These are phyloP conservation scores for Slavum lentiscoides DNA, from an alignment of 2,888 invertebrate species.

Conservation along the genomic window DNA sequence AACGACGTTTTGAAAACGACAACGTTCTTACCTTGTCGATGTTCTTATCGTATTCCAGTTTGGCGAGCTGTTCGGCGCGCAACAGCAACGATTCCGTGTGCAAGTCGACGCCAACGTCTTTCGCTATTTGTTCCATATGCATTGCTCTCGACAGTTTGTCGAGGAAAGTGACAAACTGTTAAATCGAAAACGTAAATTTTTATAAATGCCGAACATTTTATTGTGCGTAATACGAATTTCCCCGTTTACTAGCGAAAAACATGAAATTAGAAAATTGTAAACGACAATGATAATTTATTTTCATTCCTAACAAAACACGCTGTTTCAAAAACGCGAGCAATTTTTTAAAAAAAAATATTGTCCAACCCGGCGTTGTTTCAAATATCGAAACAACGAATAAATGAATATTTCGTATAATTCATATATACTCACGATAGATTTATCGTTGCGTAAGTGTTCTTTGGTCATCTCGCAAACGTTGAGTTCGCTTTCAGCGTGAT, in stretches of 20 bases:
- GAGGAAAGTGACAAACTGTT: conserved; percentile 78
- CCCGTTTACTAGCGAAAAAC: too few relatives aligned
- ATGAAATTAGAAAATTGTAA: too few relatives aligned
- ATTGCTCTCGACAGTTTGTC: conserved; percentile 80
- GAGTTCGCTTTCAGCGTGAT: conserved; percentile 79
- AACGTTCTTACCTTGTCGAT: conserved; percentile 73
- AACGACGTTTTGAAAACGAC: neutral
- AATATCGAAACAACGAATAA: neutral
- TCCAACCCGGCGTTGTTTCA: neutral
- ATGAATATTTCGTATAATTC: conserved; percentile 58
- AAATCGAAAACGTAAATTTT: conserved; percentile 56
- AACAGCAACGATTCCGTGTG: conserved; percentile 82
- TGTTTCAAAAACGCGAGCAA: too few relatives aligned
- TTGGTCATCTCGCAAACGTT: conserved; percentile 72
- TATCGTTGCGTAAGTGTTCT: conserved; percentile 75
- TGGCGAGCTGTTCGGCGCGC: conserved; percentile 80
- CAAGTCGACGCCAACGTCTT: conserved; percentile 78
- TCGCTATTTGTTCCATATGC: conserved; percentile 81
- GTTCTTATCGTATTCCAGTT: conserved; percentile 79
- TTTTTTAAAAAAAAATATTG: too few relatives aligned
- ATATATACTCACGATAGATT: conserved; percentile 71
- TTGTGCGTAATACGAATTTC: too few relatives aligned
- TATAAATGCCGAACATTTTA: too few relatives aligned
- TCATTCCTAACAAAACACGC: too few relatives aligned
- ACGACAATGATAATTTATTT: too few relatives aligned